Evolutionary conservation across 2,113 vertebrate species (phyloP), one percentile per base, ranked within the genome.

Genomic region (Gymnobelideus leadbeateri): DNA sequence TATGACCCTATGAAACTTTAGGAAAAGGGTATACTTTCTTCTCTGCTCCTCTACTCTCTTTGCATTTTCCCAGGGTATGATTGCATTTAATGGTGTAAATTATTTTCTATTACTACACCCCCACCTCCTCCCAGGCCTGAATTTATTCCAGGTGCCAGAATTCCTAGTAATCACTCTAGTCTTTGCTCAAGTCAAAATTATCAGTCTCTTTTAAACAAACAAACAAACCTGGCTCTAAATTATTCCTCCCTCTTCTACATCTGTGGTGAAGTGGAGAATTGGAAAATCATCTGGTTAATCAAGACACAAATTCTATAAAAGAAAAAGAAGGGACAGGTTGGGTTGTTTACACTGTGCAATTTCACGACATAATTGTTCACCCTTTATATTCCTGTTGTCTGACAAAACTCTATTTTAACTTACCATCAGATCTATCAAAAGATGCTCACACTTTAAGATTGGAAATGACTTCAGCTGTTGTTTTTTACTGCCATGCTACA

Each of bases 251-350:
- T 96, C 89, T 89, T 51, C 91, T 91, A 94, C 84, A 95, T 91
- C 91, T 84, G 84, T 53, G 95, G 94, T 68, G 93, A 95, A 95
- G 46, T 28, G 3, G n/a, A 95, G 46, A 92, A 96, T 94, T 96
- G 43, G 57, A 96, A 95, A 95, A 91, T 47, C 19, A 49, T 93
- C 16, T 92, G 47, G 47, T 55, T 51, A 68, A 54, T 46, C 24
- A 77, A 91, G 77, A 90, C 68, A 43, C 37, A 84, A 46, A 1
- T 51, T n/a, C 25, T 92, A 91, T 21, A 89, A 47, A 91, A 54
- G 37, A 92, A 96, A 95, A 52, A 21, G 54, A 93, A 89, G 51
- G 94, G 92, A 46, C 49, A 51, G 3, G 24, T 28, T 94, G 46
- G 19, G 92, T 57, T 92, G 84, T 89, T 94, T 77, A 91, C 1